A percentile compares a stretch with the other conserved stretches of the same genome.
Conservation (phyloP, 2,113 vertebrate species). For the Speoplatyrhinus poulsoni region DNA sequence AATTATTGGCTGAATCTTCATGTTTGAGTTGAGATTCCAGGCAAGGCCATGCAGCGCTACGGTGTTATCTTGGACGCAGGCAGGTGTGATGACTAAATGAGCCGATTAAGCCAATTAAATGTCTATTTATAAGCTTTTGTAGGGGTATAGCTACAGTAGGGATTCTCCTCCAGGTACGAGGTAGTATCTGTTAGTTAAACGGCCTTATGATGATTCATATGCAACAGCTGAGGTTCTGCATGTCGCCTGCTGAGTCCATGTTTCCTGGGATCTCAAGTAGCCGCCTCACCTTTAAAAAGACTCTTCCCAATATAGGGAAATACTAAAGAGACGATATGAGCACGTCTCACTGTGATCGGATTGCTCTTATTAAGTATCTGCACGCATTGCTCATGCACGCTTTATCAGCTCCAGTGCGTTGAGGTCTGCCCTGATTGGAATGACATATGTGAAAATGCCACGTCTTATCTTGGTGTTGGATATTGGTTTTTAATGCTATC, state of each 20-base stretch:
- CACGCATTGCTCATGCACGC: background rate
- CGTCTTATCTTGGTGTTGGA: slow-evolving; percentile 6
- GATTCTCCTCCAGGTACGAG: slow-evolving; percentile 48
- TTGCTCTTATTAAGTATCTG: slow-evolving; percentile 35
- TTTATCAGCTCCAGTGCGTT: slow-evolving; percentile 3
- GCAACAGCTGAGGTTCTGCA: slow-evolving; percentile 86
- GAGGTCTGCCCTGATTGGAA: background rate
- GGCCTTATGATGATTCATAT: slow-evolving; percentile 77
- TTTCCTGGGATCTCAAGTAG: slow-evolving; percentile 88
- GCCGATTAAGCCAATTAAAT: too few species aligned
- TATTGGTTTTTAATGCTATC: slow-evolving; percentile 8
- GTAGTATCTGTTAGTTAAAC: slow-evolving; percentile 33
- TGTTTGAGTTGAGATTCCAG: too few species aligned
- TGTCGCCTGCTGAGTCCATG: slow-evolving; percentile 79
- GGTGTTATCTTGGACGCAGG: too few species aligned
- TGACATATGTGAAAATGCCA: too few species aligned
- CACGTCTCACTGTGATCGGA: slow-evolving; percentile 23
- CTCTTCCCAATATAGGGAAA: slow-evolving; percentile 83
- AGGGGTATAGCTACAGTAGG: too few species aligned
- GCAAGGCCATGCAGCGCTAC: too few species aligned
- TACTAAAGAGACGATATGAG: slow-evolving; percentile 37
- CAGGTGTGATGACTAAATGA: too few species aligned
- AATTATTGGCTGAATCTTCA: too few species aligned
- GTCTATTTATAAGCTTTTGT: too few species aligned
- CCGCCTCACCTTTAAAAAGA: slow-evolving; percentile 73